These are phyloP conservation scores for Pteruthius melanotis DNA, from an alignment of 2,113 vertebrate species.

Conservation along the genomic window DNA sequence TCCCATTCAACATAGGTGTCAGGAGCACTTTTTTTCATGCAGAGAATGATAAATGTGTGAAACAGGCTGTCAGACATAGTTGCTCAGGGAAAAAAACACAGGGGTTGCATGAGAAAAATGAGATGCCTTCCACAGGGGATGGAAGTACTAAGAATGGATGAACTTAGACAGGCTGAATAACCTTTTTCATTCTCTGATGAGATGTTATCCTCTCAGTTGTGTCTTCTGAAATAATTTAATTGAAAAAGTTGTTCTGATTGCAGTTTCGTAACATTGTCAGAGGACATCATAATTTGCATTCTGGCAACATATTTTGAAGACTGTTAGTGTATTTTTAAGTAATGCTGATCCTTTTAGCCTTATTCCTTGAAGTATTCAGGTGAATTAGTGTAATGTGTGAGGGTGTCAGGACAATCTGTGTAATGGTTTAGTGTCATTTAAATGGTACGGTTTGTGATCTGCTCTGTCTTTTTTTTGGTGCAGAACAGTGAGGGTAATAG, in stretches of 20 bases:
- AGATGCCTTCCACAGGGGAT: neutral
- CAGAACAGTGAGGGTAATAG: neutral
- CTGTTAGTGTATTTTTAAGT: neutral
- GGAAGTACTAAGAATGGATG: constrained; percentile 14
- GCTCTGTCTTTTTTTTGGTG: neutral
- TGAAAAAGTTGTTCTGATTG: constrained; percentile 17
- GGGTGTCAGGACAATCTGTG: neutral
- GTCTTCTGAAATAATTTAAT: constrained; percentile 9
- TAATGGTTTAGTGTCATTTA: neutral
- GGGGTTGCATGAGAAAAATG: constrained; percentile 29
- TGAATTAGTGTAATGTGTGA: neutral
- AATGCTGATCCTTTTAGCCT: neutral
- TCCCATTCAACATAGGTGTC: neutral
- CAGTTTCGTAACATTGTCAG: neutral
- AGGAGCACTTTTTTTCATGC: neutral
- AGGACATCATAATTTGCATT: neutral
- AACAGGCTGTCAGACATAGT: constrained; percentile 12
- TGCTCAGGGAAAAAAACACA: constrained; percentile 42
- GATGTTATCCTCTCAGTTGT: constrained; percentile 6
- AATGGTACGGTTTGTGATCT: neutral
- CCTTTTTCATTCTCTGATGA: neutral
- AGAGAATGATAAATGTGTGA: constrained; percentile 48
- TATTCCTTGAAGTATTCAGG: neutral
- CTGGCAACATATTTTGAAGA: neutral
- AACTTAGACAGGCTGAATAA: neutral